Evolutionary conservation across 2,113 vertebrate species (phyloP).

Genomic region (Strix uralensis): DNA sequence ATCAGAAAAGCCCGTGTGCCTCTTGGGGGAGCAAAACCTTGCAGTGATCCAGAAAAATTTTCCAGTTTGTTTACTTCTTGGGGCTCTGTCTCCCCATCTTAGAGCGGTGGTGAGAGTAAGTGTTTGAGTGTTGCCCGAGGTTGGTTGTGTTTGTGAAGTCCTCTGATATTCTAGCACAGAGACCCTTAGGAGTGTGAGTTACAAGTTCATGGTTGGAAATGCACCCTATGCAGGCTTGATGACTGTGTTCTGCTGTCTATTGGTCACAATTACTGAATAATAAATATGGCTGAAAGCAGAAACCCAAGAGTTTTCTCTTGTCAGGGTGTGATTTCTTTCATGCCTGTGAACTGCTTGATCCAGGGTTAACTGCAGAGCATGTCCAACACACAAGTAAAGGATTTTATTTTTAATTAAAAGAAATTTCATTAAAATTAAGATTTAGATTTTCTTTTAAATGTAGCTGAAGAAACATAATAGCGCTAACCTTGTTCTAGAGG

Average conservation of each 20-base stretch:
- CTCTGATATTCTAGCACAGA: background rate
- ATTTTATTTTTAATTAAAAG: background rate
- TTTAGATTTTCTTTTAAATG: background rate
- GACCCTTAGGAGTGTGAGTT: background rate
- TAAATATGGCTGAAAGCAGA: background rate
- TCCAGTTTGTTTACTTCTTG: background rate
- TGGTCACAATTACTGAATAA: background rate
- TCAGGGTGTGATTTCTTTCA: background rate
- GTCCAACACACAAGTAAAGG: background rate
- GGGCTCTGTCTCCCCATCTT: background rate
- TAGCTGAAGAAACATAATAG: background rate
- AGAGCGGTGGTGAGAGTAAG: background rate
- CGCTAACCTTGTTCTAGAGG: background rate
- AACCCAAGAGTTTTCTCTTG: background rate
- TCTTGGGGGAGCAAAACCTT: background rate
- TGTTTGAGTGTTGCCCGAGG: background rate
- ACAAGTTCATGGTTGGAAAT: background rate
- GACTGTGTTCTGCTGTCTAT: background rate
- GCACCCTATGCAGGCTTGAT: background rate
- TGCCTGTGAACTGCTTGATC: background rate
- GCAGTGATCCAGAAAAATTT: background rate
- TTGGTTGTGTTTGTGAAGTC: background rate
- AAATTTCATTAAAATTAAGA: background rate
- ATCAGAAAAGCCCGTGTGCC: background rate
- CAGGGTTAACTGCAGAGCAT: background rate